phyloP scores from a whole-genome alignment of 1,140 invertebrate species.

The Amphibalanus amphitrite region DNA sequence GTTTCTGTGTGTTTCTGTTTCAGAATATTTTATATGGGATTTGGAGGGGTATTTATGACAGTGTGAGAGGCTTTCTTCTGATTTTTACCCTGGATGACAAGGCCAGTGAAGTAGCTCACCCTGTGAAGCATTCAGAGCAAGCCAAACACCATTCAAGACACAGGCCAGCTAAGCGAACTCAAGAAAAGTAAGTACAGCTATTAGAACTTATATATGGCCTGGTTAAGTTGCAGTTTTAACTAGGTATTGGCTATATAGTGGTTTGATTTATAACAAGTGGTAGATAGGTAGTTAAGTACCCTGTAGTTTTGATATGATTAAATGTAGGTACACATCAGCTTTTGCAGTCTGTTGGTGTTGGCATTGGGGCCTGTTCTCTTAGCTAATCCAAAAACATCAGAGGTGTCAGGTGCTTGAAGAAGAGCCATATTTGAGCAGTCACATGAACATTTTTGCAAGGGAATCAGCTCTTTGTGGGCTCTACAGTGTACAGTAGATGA shows the following conservation, averaged over 20 bases:
- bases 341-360: conserved; percentile 6
- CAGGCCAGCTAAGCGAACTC: conserved; percentile 10
- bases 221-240: conserved; percentile 6
- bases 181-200: conserved; percentile 12
- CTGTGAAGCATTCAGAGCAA: conserved; percentile 4
- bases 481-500: too few species aligned
- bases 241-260: background rate
- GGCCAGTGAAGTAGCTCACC: background rate
- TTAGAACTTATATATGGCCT: background rate
- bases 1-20: background rate
- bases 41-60: conserved; percentile 12
- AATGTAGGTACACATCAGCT: too few species aligned
- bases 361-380: conserved; percentile 4
- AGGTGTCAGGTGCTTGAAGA: too few species aligned
- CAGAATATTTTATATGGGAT: conserved; percentile 10
- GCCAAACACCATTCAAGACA: conserved; percentile 10
- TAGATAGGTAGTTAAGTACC: too few species aligned
- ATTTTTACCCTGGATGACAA: conserved; percentile 14
- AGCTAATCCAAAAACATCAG: too few species aligned
- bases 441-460: too few species aligned
- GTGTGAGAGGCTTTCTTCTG: conserved; percentile 11
- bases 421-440: too few species aligned
- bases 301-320: too few species aligned
- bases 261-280: too few species aligned
- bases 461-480: too few species aligned